phyloP scores from a whole-genome alignment of 2,888 invertebrate species.

The Metallyticus violacea region DNA sequence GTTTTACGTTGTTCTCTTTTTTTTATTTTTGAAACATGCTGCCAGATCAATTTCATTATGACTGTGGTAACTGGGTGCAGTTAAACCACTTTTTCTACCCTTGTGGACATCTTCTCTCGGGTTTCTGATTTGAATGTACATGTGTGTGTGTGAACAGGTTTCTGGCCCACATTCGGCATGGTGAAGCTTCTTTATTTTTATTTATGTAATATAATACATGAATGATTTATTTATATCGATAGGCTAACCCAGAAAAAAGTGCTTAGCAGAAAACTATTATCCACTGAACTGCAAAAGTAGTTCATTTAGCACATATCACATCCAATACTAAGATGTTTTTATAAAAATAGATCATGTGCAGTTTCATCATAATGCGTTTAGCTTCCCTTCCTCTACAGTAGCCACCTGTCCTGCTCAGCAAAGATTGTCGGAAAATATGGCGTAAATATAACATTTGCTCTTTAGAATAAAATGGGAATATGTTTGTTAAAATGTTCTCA shows the following conservation, averaged over 20 bases:
- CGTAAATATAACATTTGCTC: no score
- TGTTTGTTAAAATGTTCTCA: no score
- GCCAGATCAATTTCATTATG: not conserved
- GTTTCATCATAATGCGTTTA: no score
- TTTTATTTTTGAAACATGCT: not conserved
- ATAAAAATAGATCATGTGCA: no score
- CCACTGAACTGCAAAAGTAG: not conserved
- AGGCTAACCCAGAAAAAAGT: not conserved
- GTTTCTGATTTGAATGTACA: not conserved
- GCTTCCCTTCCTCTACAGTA: no score
- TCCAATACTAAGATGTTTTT: not conserved
- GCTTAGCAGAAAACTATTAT: not conserved
- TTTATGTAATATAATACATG: not conserved
- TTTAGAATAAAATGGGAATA: no score
- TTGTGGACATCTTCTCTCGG: not conserved
- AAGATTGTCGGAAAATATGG: no score
- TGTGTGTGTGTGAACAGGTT: not conserved
- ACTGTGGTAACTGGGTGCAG: not conserved
- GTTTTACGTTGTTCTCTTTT: not conserved
- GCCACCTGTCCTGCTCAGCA: no score
- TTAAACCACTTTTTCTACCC: not conserved
- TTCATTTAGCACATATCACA: not conserved
- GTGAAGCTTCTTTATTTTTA: not conserved
- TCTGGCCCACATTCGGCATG: not conserved
- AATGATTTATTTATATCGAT: not conserved